Base-by-base conservation (phyloP, 2,888 invertebrate genomes). In the Clostera curtula region DNA sequence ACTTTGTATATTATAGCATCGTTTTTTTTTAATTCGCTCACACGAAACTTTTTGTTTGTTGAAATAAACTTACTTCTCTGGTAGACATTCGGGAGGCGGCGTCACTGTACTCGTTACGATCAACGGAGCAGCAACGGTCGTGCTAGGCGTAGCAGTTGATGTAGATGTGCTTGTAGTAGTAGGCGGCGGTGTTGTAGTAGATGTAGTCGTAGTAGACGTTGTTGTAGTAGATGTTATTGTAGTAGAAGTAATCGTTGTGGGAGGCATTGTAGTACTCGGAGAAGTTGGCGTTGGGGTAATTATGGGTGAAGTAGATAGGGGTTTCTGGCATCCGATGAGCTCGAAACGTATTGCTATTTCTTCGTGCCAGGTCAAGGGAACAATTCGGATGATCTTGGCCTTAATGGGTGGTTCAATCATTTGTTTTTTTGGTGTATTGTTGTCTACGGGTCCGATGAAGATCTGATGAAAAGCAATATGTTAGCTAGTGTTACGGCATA, bases 321-420 rank as follows among this genome's bases (percentile, higher is more conserved):
- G 15, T 5, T 9, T 15, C 6, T 10, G 14, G 10, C 23, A 23
- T 14, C 23, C 23, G 10, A 23, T 29, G 13, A 29, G 19, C 5
- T 92, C 91, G 2, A 89, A 73, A 29, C 87, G 76, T 41, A 92
- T 63, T 0, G 88, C 79, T 28, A 82, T 73, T 16, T 31, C 79
- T 11, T 85, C 84, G 31, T 88, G 84, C 91, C 91, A 93, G 5
- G 89, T 86, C 19, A 86, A 59, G 0, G 93, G 92, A 49, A 86
- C 83, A 29, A 93, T 77, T 27, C 90, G 76, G 5, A 93, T 53
- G 5, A 87, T 84, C 40, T 85, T 85, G 0, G 92, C 90, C 64
- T 91, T 90, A 25, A 93, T 73, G 1, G 92, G 91, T 10, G 75
- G 62, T 13, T 83, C 66, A 38, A 93, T 90, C 25, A 87, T 70